Evolutionary conservation across 2,113 vertebrate genomes (phyloP).

Genomic region (Phrynosoma platyrhinos): DNA sequence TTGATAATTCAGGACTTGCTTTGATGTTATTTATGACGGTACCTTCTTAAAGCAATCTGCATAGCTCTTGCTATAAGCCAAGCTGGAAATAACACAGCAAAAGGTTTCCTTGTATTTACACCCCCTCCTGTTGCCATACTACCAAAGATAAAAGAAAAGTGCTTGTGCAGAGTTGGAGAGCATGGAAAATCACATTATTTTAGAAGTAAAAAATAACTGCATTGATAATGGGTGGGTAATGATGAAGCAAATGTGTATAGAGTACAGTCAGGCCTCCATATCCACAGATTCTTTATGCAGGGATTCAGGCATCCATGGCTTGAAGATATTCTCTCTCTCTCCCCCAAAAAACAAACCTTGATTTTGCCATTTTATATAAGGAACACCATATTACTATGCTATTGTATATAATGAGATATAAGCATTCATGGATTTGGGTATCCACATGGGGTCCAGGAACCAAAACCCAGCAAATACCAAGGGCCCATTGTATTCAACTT

Average conservation of each 20-base stretch:
- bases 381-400: too few relatives aligned
- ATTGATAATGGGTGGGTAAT: conserved; percentile 71
- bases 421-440: too few relatives aligned
- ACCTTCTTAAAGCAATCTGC: conserved; percentile 70
- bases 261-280: background rate
- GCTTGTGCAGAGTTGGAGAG: background rate
- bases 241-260: conserved; percentile 69
- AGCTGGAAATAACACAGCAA: conserved; percentile 69
- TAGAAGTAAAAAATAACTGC: conserved; percentile 77
- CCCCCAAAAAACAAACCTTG: too few relatives aligned
- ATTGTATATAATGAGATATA: too few relatives aligned
- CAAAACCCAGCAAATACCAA: too few relatives aligned
- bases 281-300: too few relatives aligned
- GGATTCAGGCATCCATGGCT: too few relatives aligned
- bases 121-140: background rate
- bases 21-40: conserved; percentile 78
- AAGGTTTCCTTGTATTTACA: conserved; percentile 51
- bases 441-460: too few relatives aligned
- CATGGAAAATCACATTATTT: conserved; percentile 66
- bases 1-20: conserved; percentile 75
- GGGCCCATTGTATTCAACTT: conserved; percentile 54
- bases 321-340: too few relatives aligned
- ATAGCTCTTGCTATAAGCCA: conserved; percentile 70
- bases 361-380: too few relatives aligned
- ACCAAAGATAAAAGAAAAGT: background rate